Conservation (phyloP, 2,113 vertebrate genomes). For the Coracopsis vasa region DNA sequence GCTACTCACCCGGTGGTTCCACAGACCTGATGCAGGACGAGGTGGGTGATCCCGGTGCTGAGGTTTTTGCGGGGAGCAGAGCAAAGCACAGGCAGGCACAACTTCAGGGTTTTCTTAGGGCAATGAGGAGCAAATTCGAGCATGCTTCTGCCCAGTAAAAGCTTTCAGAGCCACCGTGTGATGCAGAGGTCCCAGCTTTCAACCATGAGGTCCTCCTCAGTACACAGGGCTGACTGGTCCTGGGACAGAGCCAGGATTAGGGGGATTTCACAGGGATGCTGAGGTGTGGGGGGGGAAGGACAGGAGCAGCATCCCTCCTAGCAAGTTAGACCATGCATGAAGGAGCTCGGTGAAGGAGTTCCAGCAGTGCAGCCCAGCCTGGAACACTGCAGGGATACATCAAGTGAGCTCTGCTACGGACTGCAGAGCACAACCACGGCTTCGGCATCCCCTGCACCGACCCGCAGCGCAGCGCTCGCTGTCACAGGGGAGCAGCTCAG, state of each 20-base stretch:
- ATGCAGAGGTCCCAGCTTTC: background rate
- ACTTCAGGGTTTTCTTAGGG: background rate
- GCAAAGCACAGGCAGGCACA: background rate
- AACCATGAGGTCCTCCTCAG: background rate
- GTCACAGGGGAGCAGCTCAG: background rate
- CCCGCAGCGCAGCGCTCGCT: fast-evolving
- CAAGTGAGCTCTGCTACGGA: background rate
- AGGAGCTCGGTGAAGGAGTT: fast-evolving
- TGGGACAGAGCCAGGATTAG: background rate
- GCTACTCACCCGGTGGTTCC: background rate
- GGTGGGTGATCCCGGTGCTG: fast-evolving
- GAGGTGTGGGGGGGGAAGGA: fast-evolving
- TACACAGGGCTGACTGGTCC: background rate
- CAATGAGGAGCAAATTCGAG: background rate
- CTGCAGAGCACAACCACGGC: background rate
- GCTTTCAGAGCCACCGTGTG: background rate
- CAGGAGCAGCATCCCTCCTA: background rate
- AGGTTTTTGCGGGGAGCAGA: background rate
- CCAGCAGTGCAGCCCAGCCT: background rate
- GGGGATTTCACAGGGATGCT: background rate
- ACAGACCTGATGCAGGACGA: background rate
- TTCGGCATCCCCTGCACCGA: background rate
- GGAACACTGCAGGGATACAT: background rate
- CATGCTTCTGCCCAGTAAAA: background rate
- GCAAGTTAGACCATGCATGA: background rate